These are phyloP conservation scores for Tauraco erythrolophus DNA, from an alignment of 2,113 vertebrate species.

Conservation along the genomic window DNA sequence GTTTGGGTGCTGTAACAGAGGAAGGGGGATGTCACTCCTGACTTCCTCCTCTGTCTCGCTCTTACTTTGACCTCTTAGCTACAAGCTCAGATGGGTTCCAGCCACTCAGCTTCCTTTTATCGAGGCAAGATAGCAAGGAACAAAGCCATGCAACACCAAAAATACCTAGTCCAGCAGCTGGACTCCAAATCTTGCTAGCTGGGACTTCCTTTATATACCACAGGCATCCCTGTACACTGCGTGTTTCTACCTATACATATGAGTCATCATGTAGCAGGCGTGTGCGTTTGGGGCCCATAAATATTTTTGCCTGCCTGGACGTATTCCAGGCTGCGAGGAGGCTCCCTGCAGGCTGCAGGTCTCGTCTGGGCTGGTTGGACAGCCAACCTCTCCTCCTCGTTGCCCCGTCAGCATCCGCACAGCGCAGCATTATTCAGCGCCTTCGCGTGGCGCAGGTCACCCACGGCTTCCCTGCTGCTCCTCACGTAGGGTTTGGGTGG, in stretches of 20 bases:
- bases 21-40: background rate
- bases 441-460: background rate
- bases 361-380: constrained; percentile 24
- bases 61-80: background rate
- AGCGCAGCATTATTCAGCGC: constrained; percentile 11
- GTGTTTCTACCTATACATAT: background rate
- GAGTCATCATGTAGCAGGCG: background rate
- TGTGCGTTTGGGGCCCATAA: background rate
- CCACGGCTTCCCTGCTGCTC: constrained; percentile 19
- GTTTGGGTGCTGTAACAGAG: background rate
- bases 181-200: background rate
- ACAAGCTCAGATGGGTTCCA: background rate
- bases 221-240: rapidly evolving
- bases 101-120: background rate
- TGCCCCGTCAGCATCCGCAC: constrained; percentile 24
- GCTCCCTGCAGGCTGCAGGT: background rate
- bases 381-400: background rate
- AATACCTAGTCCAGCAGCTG: background rate
- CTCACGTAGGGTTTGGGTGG: constrained; percentile 21
- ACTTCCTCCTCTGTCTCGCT: background rate
- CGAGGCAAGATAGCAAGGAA: background rate
- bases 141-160: background rate
- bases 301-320: constrained; percentile 20
- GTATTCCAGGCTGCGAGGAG: background rate
- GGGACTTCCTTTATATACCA: background rate